phyloP scores from a whole-genome alignment of 2,888 invertebrate genomes.

The Caenorhabditis sulstoni region DNA sequence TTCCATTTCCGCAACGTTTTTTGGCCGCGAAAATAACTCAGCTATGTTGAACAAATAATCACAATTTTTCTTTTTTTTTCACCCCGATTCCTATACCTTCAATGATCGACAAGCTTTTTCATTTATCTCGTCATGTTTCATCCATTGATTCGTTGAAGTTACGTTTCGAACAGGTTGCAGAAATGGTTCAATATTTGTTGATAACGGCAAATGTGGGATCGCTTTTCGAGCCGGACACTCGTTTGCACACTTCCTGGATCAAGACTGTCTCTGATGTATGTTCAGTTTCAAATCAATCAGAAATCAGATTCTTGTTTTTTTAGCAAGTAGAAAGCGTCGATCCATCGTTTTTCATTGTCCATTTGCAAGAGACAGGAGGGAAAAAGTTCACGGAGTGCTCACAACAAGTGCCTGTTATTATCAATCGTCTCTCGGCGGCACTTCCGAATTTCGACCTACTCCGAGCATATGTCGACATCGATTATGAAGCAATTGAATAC shows the following conservation, averaged over 20 bases:
- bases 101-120: not conserved
- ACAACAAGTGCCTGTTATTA: slow-evolving; percentile 70
- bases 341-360: slow-evolving; percentile 67
- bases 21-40: slow-evolving; percentile 16
- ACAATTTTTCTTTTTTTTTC: slow-evolving; percentile 12
- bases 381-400: slow-evolving; percentile 63
- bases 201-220: slow-evolving; percentile 80
- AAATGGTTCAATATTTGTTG: slow-evolving; percentile 64
- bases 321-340: slow-evolving; percentile 65
- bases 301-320: slow-evolving; percentile 23
- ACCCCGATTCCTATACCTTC: slow-evolving; percentile 5
- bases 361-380: slow-evolving; percentile 74
- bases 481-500: slow-evolving; percentile 71
- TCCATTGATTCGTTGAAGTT: not conserved
- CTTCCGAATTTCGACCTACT: slow-evolving; percentile 67
- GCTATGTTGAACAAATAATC: slow-evolving; percentile 21
- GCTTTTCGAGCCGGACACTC: slow-evolving; percentile 74
- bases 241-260: slow-evolving; percentile 66
- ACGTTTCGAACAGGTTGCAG: not conserved
- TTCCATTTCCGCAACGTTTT: not conserved
- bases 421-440: slow-evolving; percentile 64
- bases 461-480: slow-evolving; percentile 73
- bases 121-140: slow-evolving; percentile 5
- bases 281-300: not conserved
- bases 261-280: slow-evolving; percentile 65